Evolutionary conservation across 2,888 invertebrate genomes (phyloP).

Genomic region (Sphecodes monilicornis): DNA sequence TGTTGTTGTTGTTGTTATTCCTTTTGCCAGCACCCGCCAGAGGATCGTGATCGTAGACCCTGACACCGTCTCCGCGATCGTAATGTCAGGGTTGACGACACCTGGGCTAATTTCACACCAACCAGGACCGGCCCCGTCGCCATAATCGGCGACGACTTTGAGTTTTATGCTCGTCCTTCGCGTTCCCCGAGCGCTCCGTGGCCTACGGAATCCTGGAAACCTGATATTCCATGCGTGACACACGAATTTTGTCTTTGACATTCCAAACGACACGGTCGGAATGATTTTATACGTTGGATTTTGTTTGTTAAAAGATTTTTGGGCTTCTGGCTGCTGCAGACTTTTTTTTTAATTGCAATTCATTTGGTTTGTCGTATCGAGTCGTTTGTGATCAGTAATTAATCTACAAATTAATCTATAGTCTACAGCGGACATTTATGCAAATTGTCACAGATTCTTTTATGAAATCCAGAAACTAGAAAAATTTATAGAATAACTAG

Average conservation of each 20-base stretch:
- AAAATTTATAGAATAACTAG: too few species aligned
- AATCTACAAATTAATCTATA: too few species aligned
- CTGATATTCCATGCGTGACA: background rate
- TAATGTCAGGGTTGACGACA: conserved; percentile 67
- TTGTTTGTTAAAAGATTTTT: too few species aligned
- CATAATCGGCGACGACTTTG: conserved; percentile 19
- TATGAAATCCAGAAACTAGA: too few species aligned
- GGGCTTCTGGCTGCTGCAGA: too few species aligned
- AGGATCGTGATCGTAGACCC: conserved; percentile 40
- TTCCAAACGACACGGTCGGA: background rate
- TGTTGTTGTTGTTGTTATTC: background rate
- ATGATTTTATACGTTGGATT: too few species aligned
- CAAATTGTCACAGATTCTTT: too few species aligned
- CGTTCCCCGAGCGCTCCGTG: background rate
- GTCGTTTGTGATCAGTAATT: too few species aligned
- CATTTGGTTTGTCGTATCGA: too few species aligned
- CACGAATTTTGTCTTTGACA: background rate
- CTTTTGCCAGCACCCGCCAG: conserved; percentile 20
- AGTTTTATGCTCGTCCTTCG: conserved; percentile 5
- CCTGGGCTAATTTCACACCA: conserved; percentile 48
- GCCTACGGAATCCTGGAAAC: background rate
- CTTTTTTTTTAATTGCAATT: too few species aligned
- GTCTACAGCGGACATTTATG: too few species aligned
- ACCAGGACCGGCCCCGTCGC: conserved; percentile 1
- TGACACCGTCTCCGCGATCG: conserved; percentile 55